Percentiles rank a stretch among this genome's conserved stretches.
Conservation (phyloP, 2,113 vertebrate genomes). For the Tursiops truncatus region DNA sequence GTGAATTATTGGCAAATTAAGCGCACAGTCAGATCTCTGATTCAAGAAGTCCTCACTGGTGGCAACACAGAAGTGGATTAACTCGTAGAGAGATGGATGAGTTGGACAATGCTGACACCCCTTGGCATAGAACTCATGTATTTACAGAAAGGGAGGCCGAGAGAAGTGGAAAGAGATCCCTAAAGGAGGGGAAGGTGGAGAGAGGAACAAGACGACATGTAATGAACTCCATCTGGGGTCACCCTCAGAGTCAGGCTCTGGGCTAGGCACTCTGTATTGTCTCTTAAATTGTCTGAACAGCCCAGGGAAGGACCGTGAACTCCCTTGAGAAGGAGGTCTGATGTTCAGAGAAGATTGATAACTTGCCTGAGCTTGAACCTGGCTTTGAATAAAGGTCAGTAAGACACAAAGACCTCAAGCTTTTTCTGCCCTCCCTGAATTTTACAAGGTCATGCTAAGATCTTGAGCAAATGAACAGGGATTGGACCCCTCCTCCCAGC, state of each 20-base stretch:
- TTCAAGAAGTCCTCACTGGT: background rate
- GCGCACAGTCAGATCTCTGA: background rate
- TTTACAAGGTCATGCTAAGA: background rate
- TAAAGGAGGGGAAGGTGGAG: too few relatives aligned
- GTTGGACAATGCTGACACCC: background rate
- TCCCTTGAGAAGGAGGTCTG: background rate
- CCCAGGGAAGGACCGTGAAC: background rate
- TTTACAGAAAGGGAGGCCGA: background rate
- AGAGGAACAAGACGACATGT: background rate
- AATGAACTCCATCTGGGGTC: background rate
- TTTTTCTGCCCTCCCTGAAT: background rate
- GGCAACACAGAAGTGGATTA: background rate
- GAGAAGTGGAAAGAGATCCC: background rate
- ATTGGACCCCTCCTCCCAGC: background rate
- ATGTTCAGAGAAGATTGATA: background rate
- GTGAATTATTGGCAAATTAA: background rate
- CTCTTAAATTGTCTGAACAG: background rate
- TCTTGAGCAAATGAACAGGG: background rate
- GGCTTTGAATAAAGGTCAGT: background rate
- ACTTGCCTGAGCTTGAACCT: background rate
- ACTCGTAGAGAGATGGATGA: background rate
- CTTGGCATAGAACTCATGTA: rapidly evolving
- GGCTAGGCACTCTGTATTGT: background rate
- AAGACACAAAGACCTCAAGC: background rate
- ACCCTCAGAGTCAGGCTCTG: background rate